Conservation (phyloP, 2,888 invertebrate species). For the Malthinus flaveolus region DNA sequence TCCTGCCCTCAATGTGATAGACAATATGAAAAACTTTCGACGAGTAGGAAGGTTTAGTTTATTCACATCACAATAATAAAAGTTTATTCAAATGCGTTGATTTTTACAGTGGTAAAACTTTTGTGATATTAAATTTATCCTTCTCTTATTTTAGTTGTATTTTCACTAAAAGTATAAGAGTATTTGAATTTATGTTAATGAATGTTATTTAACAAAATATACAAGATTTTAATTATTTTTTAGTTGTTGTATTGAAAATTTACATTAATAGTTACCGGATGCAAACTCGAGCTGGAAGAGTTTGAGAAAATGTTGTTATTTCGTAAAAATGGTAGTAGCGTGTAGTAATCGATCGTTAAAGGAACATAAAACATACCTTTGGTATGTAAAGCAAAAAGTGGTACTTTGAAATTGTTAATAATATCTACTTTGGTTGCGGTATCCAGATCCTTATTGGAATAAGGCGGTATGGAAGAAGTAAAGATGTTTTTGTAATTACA, state of each 20-base stretch:
- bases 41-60: no score
- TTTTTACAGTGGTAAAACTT: background rate
- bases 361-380: slow-evolving; percentile 89
- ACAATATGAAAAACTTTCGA: no score
- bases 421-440: slow-evolving; percentile 8
- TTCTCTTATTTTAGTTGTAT: background rate
- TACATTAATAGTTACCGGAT: slow-evolving; percentile 90
- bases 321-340: slow-evolving; percentile 71
- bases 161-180: no score
- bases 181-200: background rate
- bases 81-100: no score
- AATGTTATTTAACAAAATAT: background rate
- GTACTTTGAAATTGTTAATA: slow-evolving; percentile 63
- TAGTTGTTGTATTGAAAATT: slow-evolving; percentile 61
- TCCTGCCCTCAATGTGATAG: no score
- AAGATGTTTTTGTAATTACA: background rate
- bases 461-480: background rate
- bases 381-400: slow-evolving; percentile 89
- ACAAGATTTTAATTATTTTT: background rate
- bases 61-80: no score
- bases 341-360: slow-evolving; percentile 75
- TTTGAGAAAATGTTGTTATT: slow-evolving; percentile 60
- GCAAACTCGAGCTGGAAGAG: slow-evolving; percentile 66
- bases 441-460: background rate
- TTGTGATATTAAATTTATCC: background rate